These are phyloP conservation scores for Catotricha subobsoleta DNA, from an alignment of 2,888 invertebrate species.

Conservation along the genomic window DNA sequence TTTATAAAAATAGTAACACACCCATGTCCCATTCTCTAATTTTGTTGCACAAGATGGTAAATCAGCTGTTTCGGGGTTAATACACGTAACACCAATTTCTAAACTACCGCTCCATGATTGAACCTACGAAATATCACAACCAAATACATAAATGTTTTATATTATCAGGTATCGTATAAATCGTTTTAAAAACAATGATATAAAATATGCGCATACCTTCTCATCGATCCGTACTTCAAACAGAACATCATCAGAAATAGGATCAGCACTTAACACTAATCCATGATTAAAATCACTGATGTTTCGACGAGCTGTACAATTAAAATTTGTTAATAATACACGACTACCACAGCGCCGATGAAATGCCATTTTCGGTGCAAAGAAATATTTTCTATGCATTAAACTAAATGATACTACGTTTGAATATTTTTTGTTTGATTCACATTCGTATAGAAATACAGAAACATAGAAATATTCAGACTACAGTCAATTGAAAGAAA, in stretches of 20 bases:
- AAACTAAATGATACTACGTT: background rate
- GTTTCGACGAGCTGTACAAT: constrained; percentile 62
- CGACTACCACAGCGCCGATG: constrained; percentile 70
- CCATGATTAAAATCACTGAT: constrained; percentile 75
- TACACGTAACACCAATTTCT: constrained; percentile 55
- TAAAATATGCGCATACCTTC: constrained; percentile 41
- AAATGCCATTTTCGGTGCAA: constrained; percentile 39
- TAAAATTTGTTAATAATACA: constrained; percentile 66
- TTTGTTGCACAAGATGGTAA: constrained; percentile 62
- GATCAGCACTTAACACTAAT: constrained; percentile 65
- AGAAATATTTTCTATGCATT: no score
- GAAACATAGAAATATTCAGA: no score
- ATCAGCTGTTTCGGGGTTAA: constrained; percentile 47
- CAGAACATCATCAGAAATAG: constrained; percentile 59
- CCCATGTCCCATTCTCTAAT: constrained; percentile 70
- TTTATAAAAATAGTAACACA: constrained; percentile 17
- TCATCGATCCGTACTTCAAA: constrained; percentile 78
- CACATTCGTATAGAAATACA: background rate
- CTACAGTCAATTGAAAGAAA: no score
- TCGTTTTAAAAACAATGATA: constrained; percentile 9
- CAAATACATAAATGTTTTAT: constrained; percentile 2
- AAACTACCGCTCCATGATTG: constrained; percentile 63
- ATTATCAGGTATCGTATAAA: background rate
- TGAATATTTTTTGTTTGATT: background rate
- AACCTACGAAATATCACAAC: constrained; percentile 47